These are phyloP conservation scores for Athalia rosae DNA, from an alignment of 2,888 invertebrate species.

Conservation along the genomic window DNA sequence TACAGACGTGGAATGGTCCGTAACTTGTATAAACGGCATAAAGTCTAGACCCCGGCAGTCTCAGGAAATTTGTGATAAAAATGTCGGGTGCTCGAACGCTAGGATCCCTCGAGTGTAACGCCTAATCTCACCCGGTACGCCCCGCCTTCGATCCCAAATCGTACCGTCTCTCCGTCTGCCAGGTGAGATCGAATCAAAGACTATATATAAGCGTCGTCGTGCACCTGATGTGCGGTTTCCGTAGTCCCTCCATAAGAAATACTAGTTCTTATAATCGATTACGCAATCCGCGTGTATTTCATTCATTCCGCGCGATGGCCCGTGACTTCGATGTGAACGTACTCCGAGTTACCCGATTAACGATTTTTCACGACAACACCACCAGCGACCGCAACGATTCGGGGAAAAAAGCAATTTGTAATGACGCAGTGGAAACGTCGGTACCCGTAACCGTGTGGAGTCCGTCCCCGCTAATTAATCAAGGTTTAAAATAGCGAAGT, in stretches of 20 bases:
- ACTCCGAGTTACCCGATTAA: constrained; percentile 31
- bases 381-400: constrained; percentile 19
- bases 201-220: constrained; percentile 2
- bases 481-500: background rate
- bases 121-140: constrained; percentile 20
- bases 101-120: background rate
- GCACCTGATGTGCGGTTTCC: constrained; percentile 42
- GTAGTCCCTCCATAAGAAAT: constrained; percentile 31
- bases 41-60: background rate
- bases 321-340: constrained; percentile 41
- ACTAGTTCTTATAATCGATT: constrained; percentile 23
- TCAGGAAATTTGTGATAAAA: background rate
- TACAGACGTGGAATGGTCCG: too few species aligned
- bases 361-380: constrained; percentile 32
- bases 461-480: too few species aligned
- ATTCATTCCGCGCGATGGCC: constrained; percentile 42
- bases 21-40: background rate
- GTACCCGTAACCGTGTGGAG: too few species aligned
- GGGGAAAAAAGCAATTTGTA: background rate
- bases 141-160: background rate
- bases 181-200: constrained; percentile 29
- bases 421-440: background rate
- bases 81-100: background rate
- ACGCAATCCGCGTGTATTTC: constrained; percentile 40
- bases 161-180: background rate